phyloP scores from a whole-genome alignment of 2,113 vertebrate species.

The Zingel zingel region DNA sequence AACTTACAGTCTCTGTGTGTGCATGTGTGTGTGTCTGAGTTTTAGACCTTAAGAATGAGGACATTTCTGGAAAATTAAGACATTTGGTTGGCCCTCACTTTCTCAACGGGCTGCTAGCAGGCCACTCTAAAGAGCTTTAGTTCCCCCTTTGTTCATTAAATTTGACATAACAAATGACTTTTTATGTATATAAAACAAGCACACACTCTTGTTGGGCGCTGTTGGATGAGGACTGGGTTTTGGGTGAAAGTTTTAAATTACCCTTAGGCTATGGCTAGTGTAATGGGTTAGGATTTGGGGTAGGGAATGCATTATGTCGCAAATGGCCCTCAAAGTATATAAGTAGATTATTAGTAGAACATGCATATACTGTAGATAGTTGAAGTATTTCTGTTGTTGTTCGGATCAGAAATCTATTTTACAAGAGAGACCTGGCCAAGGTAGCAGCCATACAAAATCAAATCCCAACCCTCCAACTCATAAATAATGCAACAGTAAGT shows the following conservation, averaged over 20 bases:
- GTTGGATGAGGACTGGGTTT: neutral
- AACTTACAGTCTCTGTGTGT: neutral
- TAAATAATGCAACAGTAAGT: too few relatives aligned
- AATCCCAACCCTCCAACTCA: too few relatives aligned
- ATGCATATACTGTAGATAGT: neutral
- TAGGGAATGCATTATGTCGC: neutral
- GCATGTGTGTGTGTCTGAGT: neutral
- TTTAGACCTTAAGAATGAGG: conserved; percentile 21
- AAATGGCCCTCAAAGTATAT: neutral
- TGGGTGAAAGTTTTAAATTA: neutral
- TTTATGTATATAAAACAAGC: neutral
- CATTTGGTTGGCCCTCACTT: conserved; percentile 1
- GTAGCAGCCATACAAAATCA: too few relatives aligned
- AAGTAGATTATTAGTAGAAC: neutral
- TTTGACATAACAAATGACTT: neutral
- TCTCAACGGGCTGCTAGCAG: conserved; percentile 8
- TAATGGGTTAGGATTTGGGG: neutral
- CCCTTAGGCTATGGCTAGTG: neutral
- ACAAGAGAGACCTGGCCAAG: too few relatives aligned
- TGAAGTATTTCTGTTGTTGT: neutral
- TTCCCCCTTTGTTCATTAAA: neutral
- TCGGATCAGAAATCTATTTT: neutral
- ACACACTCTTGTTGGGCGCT: neutral
- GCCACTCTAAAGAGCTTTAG: conserved; percentile 1
- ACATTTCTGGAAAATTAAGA: conserved; percentile 45